A percentile compares a stretch with the other conserved stretches of the same genome.
These are phyloP conservation scores for Elgaria multicarinata DNA, from an alignment of 2,113 vertebrate species.

Conservation along the genomic window DNA sequence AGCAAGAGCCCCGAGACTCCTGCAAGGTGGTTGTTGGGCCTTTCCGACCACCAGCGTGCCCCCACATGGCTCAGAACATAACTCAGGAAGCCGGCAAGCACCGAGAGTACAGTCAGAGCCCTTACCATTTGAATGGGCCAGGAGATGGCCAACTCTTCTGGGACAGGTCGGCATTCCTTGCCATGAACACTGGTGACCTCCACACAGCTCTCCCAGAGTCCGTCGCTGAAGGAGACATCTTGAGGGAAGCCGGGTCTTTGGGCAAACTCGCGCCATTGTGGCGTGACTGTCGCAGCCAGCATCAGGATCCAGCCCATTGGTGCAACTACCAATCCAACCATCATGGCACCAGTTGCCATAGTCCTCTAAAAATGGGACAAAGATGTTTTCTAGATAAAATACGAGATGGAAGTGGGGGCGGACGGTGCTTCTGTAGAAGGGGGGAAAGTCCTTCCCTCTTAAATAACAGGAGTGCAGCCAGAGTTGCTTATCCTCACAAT, in stretches of 20 bases:
- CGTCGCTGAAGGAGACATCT: conserved; percentile 10
- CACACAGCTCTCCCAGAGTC: conserved; percentile 36
- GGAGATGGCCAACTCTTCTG: not conserved
- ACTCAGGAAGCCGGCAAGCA: conserved; percentile 10
- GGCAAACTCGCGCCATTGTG: not conserved
- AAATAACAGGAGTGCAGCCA: not conserved
- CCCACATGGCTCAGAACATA: not conserved
- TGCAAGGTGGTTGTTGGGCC: not conserved
- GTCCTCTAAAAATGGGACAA: rapidly evolving
- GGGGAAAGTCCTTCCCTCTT: not conserved
- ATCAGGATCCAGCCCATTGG: conserved; percentile 44
- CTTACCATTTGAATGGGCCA: not conserved
- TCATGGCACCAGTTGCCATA: not conserved
- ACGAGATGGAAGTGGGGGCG: not conserved
- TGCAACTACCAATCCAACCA: not conserved
- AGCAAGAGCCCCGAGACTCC: not conserved
- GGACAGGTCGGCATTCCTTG: not conserved
- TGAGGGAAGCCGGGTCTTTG: not conserved
- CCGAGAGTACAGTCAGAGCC: not conserved
- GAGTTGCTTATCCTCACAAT: not conserved
- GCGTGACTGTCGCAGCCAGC: not conserved
- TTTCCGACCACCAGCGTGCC: not conserved
- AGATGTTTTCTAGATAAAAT: not conserved
- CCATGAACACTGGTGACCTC: not conserved
- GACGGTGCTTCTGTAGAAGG: not conserved